Percentiles rank a stretch among this genome's conserved stretches.
These are phyloP conservation scores for Oeneis ivallda DNA, from an alignment of 2,888 invertebrate genomes.

Conservation along the genomic window DNA sequence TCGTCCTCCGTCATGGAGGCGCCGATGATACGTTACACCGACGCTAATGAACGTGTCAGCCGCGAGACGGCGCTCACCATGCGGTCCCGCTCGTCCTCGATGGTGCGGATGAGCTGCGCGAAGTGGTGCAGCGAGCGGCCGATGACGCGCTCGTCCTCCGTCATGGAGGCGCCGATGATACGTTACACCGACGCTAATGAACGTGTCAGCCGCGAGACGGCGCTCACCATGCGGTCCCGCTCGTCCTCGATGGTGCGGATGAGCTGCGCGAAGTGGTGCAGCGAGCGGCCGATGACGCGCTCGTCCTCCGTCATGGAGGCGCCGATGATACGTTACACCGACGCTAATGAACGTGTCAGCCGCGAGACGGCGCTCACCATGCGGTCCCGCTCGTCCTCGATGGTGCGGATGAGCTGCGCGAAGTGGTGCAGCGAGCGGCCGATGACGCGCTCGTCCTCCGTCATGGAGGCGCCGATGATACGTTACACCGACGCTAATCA, in stretches of 20 bases:
- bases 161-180: slow-evolving; percentile 95
- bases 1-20: slow-evolving; percentile 98
- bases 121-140: slow-evolving; percentile 96
- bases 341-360: too few species aligned
- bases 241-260: slow-evolving; percentile 98
- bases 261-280: slow-evolving; percentile 95
- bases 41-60: too few species aligned
- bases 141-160: slow-evolving; percentile 98
- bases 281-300: slow-evolving; percentile 94
- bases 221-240: slow-evolving; percentile 94
- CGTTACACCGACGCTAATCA: too few species aligned
- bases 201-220: too few species aligned
- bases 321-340: too few species aligned
- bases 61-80: slow-evolving; percentile 92
- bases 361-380: slow-evolving; percentile 92
- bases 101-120: slow-evolving; percentile 93
- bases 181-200: too few species aligned
- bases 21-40: too few species aligned
- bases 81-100: slow-evolving; percentile 97
- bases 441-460: slow-evolving; percentile 98
- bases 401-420: slow-evolving; percentile 93
- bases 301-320: slow-evolving; percentile 98
- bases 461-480: slow-evolving; percentile 94
- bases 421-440: slow-evolving; percentile 96
- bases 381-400: slow-evolving; percentile 97